Conservation (phyloP, 2,888 invertebrate species). For the Eilema sororculum region DNA sequence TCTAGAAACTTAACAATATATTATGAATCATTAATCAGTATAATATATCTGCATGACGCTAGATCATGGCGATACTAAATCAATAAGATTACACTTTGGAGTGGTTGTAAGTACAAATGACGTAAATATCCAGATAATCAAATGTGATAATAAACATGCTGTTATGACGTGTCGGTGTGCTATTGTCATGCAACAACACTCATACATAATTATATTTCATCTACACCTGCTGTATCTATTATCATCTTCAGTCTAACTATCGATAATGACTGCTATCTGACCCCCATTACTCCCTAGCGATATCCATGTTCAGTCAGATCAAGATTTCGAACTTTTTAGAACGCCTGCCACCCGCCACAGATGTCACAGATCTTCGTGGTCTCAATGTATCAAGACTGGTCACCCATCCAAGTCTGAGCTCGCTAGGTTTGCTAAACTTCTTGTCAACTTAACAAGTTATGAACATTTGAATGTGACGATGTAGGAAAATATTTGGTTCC, state of each 20-base stretch:
- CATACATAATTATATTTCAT: not conserved
- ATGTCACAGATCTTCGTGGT: too few species aligned
- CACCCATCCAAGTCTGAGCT: too few species aligned
- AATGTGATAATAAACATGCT: constrained; percentile 1
- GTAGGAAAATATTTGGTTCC: too few species aligned
- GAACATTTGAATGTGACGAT: too few species aligned
- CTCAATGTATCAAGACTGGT: too few species aligned
- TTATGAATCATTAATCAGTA: not conserved
- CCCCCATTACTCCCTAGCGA: too few species aligned
- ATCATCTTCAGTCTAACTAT: not conserved
- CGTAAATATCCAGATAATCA: not conserved
- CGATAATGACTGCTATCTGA: too few species aligned
- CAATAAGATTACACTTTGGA: not conserved
- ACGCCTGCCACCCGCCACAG: too few species aligned
- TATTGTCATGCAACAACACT: not conserved
- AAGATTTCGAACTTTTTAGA: too few species aligned
- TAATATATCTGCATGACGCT: not conserved
- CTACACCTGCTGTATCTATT: not conserved
- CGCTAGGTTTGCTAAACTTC: too few species aligned
- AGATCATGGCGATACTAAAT: not conserved
- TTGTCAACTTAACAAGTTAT: not conserved
- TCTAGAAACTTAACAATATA: not conserved
- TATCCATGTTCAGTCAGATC: too few species aligned
- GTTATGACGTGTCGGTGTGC: not conserved
- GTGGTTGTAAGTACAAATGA: not conserved